A percentile compares a stretch with the other conserved stretches of the same genome.
These are phyloP conservation scores for Peromyscus maniculatus DNA, from an alignment of 2,113 vertebrate species.

Conservation along the genomic window DNA sequence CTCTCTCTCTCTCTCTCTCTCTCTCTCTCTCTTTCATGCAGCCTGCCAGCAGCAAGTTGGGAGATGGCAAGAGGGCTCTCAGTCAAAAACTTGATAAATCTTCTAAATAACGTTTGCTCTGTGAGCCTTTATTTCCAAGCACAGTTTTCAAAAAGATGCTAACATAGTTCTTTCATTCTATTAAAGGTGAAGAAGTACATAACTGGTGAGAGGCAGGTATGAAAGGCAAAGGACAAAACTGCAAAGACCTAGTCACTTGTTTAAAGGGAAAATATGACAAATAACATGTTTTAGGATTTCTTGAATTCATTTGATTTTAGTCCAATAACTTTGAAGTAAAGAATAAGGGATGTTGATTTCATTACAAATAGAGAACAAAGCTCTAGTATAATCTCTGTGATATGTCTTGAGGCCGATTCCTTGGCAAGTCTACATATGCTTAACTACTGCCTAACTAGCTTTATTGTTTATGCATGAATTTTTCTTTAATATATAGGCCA, in stretches of 20 bases:
- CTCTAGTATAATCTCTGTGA: neutral
- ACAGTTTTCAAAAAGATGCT: conserved; percentile 41
- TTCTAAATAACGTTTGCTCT: conserved; percentile 37
- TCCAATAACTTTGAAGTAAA: neutral
- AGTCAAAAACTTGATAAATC: conserved; percentile 53
- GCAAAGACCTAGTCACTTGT: neutral
- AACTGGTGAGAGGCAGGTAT: neutral
- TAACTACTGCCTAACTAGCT: neutral
- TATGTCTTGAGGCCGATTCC: neutral
- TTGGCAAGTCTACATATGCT: neutral
- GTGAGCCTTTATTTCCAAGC: conserved; percentile 5
- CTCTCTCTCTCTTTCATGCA: neutral
- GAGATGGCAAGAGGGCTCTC: conserved; percentile 51
- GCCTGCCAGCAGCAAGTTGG: neutral
- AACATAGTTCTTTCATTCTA: neutral
- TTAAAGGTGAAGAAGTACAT: neutral
- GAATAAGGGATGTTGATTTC: neutral
- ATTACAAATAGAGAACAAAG: neutral
- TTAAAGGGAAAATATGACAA: neutral
- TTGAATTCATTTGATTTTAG: neutral
- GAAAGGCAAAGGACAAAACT: conserved; percentile 25
- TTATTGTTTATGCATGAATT: neutral
- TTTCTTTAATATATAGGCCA: neutral
- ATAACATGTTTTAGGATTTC: neutral
- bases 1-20: neutral